A percentile compares a stretch with the other conserved stretches of the same genome.
Evolutionary conservation across 1,140 invertebrate genomes (phyloP).

Genomic region (Lucilia sericata): DNA sequence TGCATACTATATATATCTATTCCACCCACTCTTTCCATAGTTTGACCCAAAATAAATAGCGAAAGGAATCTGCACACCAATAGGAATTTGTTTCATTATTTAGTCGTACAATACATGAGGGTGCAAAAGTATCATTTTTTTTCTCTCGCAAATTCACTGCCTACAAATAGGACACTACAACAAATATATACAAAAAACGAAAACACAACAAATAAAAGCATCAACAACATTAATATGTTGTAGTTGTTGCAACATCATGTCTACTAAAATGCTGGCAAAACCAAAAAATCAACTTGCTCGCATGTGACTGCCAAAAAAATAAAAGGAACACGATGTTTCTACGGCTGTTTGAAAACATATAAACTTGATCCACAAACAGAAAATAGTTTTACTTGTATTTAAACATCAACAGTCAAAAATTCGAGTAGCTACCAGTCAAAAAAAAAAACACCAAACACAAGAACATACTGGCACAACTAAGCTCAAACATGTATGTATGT

Average conservation of each 20-base stretch:
- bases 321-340: not conserved
- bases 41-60: not conserved
- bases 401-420: conserved; percentile 11
- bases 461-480: not conserved
- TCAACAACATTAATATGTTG: not conserved
- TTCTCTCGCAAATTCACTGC: not conserved
- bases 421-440: not conserved
- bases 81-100: not conserved
- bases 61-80: not conserved
- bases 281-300: not conserved
- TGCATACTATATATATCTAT: too few relatives aligned
- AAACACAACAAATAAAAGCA: conserved; percentile 1
- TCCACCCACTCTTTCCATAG: not conserved
- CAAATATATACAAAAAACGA: not conserved
- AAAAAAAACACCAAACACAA: too few relatives aligned
- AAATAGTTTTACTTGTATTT: not conserved
- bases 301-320: not conserved
- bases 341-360: not conserved
- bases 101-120: not conserved
- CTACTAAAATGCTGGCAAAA: conserved; percentile 5
- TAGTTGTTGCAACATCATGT: conserved; percentile 13
- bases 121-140: not conserved
- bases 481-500: not conserved
- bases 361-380: not conserved
- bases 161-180: not conserved